phyloP scores from a whole-genome alignment of 2,888 invertebrate genomes.

The Oscheius myriophilus region DNA sequence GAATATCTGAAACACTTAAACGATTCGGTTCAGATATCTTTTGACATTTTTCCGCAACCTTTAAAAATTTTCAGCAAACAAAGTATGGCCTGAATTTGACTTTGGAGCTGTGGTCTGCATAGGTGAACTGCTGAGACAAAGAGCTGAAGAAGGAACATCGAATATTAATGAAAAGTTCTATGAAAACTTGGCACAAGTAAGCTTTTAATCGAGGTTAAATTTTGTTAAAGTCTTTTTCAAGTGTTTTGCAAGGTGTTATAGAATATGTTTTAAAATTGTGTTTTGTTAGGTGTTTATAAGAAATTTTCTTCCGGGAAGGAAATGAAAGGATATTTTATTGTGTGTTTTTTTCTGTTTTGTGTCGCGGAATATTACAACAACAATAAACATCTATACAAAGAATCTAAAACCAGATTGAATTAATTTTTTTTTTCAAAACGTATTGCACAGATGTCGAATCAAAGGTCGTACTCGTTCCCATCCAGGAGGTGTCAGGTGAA shows the following conservation, averaged over 20 bases:
- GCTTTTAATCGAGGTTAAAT: too few species aligned
- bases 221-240: too few species aligned
- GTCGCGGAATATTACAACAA: too few species aligned
- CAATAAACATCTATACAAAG: too few species aligned
- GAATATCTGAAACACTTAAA: slow-evolving; percentile 14
- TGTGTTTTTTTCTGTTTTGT: too few species aligned
- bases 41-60: background rate
- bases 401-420: too few species aligned
- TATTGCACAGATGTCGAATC: background rate
- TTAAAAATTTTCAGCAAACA: slow-evolving; percentile 22
- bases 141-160: too few species aligned
- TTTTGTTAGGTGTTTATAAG: too few species aligned
- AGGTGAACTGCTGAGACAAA: slow-evolving; percentile 12
- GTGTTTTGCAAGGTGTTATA: too few species aligned
- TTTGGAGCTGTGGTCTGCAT: slow-evolving; percentile 24
- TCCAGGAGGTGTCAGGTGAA: slow-evolving; percentile 16
- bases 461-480: slow-evolving; percentile 15
- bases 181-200: slow-evolving; percentile 14
- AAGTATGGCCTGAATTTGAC: slow-evolving; percentile 28
- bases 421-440: background rate
- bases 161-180: background rate
- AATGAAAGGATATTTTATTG: too few species aligned
- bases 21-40: background rate
- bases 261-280: too few species aligned
- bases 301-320: too few species aligned